Percentiles rank a stretch among this genome's conserved stretches.
These are phyloP conservation scores for Ormyrus pomaceus DNA, from an alignment of 2,888 invertebrate genomes.

Conservation along the genomic window DNA sequence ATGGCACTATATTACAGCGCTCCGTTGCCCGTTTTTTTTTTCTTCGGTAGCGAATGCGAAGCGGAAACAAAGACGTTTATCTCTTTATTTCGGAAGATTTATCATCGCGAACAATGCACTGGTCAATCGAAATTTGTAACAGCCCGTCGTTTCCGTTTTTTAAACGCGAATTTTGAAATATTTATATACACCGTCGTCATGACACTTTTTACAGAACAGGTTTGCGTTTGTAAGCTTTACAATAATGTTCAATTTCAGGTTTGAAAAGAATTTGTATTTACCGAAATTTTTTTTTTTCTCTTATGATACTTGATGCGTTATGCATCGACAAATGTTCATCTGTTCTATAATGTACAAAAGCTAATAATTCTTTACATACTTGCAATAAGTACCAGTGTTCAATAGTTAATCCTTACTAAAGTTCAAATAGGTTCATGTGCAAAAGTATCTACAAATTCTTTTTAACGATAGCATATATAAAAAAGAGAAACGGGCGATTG, in stretches of 20 bases:
- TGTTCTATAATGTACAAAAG: too few species aligned
- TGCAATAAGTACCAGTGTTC: too few species aligned
- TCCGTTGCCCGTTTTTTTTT: conserved; percentile 16
- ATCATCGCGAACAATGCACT: conserved; percentile 21
- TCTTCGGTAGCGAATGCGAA: background rate
- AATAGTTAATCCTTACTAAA: too few species aligned
- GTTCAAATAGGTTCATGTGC: too few species aligned
- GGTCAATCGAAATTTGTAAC: conserved; percentile 26
- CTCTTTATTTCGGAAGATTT: conserved; percentile 5
- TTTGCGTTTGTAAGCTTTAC: conserved; percentile 5
- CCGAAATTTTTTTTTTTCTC: too few species aligned
- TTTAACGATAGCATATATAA: background rate
- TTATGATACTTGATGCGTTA: too few species aligned
- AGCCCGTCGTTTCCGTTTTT: conserved; percentile 5
- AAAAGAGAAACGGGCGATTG: background rate
- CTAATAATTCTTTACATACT: too few species aligned
- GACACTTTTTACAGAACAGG: background rate
- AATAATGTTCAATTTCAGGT: background rate
- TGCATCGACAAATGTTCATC: background rate
- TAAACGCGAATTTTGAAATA: conserved; percentile 17
- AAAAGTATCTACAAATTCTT: conserved; percentile 9
- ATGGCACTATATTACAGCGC: conserved; percentile 41
- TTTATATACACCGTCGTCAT: conserved; percentile 12
- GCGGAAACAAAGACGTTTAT: conserved; percentile 5
- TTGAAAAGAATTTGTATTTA: conserved; percentile 7